Evolutionary conservation across 2,888 invertebrate species (phyloP), one percentile per base, ranked within the genome.

Genomic region (Seira musarum): DNA sequence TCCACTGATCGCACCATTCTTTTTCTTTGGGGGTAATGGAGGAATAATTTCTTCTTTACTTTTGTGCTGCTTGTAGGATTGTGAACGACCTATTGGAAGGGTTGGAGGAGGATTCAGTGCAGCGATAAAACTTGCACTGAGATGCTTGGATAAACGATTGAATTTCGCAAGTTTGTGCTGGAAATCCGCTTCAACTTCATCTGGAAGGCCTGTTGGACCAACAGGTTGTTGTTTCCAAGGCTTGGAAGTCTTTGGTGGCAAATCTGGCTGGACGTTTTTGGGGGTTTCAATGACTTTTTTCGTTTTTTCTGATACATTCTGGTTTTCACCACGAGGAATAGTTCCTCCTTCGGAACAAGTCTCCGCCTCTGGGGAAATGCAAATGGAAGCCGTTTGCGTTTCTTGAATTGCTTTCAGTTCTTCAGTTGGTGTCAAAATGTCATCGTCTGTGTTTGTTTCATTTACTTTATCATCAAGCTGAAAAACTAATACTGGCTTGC

Each of bases 91-190:
- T 17, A 82, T 49, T 49, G 8, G 75, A 66, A 6, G 64, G 49
- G 30, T 60, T 19, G 71, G 30, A 3, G 77, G 30, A 17, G 65
- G 71, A n/a, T 70, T 79, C 8, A 83, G 60, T n/a, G 82, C 82
- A 17, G 83, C 82, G 35, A 78, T 80, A 74, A 85, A 84, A 66
- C 73, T 85, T 2, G 85, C 81, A 78, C 76, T 84, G 2, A 86
- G 73, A 8, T 77, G 81, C 25, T 83, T 80, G 1, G 86, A 86
- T 1, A 86, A 63, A 40, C 83, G 70, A 64, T 86, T 85, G 24
- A 86, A 86, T 35, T 81, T 81, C 0, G 83, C 86, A 15, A 86
- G 68, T 77, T 86, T 86, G 15, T 73, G 30, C 60, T 81, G 82
- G 64, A 84, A 83, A 30, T 84, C 80, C 17, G 71, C 74, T 1